Base-by-base conservation (phyloP, 2,113 vertebrate species). In the Mesoclemmys tuberculata region DNA sequence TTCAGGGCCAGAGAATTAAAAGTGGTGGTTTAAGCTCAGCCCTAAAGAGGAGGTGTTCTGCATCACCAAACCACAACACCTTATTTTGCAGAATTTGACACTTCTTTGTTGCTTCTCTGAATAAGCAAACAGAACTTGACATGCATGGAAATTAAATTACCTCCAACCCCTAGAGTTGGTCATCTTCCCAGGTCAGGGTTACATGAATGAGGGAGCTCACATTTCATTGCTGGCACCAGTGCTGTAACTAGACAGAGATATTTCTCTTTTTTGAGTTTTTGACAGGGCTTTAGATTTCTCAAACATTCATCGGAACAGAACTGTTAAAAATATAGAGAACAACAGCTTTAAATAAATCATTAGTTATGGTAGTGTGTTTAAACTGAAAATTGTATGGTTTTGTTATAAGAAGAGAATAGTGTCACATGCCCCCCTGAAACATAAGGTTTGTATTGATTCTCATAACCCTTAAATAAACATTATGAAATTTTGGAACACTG, bases 141-240 rank as follows among this genome's bases (percentile, higher is more conserved):
- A 96, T 95, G 94, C 93, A 96, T 97, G 97, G 98, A 98, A 98
- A 98, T 98, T 94, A 97, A 97, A 98, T 98, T 97, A 98, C 96
- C 95, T 97, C 26, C 82, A 75, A 90, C 89, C 95, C 90, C 93
- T 9, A 95, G 96, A 94, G 97, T 91, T 18, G 38, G 24, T 94
- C 95, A 95, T 97, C 94, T 96, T 98, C 92, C 90, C 54, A 93
- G 92, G 95, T 97, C 94, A 98, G 96, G 94, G 90, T 93, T 86
- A 97, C 52, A 80, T 85, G 91, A 96, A 92, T 11, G 51, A 88
- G 82, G 92, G 85, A 97, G 80, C 84, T 98, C 96, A 93, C 64
- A 90, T 98, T 98, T 97, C 97, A 97, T 89, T 84, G 84, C 74
- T 89, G 87, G 87, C 61, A 44, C 56, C 74, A 82, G 75, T 90